Conservation (phyloP, 2,797 vertebrate genomes). For the Falco novaeseelandiae region DNA sequence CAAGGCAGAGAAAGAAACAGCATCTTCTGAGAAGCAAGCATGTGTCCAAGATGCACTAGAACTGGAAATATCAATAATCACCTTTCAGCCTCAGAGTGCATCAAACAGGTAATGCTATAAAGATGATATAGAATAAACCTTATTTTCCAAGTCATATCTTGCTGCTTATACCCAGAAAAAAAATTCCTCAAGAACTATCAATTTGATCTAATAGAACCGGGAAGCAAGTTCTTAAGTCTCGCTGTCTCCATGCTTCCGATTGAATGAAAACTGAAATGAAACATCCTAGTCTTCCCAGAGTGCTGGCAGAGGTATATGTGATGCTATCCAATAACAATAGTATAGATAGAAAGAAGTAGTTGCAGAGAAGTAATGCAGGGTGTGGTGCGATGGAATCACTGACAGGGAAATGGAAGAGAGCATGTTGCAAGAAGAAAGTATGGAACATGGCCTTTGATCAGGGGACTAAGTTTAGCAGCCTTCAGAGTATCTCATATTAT, state of each 20-base stretch:
- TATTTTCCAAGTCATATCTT: background rate
- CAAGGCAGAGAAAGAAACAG: background rate
- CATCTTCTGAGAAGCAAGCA: background rate
- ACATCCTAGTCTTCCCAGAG: background rate
- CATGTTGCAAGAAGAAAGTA: background rate
- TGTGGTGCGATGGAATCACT: background rate
- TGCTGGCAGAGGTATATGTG: background rate
- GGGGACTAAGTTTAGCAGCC: background rate
- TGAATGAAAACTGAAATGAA: background rate
- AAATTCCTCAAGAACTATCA: background rate
- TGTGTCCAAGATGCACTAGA: background rate
- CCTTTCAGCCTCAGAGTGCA: background rate
- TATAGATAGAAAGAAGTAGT: background rate
- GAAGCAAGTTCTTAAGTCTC: background rate
- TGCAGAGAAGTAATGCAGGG: background rate
- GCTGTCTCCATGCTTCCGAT: background rate
- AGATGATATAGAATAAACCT: background rate
- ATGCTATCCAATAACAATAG: background rate
- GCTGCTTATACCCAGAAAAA: background rate
- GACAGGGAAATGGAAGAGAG: background rate
- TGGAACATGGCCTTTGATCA: background rate
- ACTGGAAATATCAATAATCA: background rate
- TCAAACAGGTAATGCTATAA: background rate
- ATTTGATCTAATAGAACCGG: background rate
- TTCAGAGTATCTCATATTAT: background rate